These are phyloP conservation scores for Acleris laterana DNA, from an alignment of 2,888 invertebrate genomes.

Conservation along the genomic window DNA sequence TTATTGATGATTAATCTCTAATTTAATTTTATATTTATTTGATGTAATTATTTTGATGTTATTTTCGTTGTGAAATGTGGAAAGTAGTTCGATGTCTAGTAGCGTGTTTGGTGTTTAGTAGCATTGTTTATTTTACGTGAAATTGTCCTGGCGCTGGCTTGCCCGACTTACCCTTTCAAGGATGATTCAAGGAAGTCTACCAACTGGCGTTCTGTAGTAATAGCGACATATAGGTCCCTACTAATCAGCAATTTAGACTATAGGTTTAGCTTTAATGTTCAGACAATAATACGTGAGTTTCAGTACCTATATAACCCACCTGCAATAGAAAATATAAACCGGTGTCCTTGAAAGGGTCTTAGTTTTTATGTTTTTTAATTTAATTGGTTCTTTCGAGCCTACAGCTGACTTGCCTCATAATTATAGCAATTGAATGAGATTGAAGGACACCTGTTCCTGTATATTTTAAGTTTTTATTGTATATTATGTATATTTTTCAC, in stretches of 20 bases:
- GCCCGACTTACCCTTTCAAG: conserved; percentile 38
- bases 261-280: conserved; percentile 32
- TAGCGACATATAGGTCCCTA: not conserved
- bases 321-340: conserved; percentile 12
- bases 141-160: conserved; percentile 38
- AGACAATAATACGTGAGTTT: conserved; percentile 26
- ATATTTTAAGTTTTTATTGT: conserved; percentile 34
- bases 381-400: conserved; percentile 21
- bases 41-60: conserved; percentile 72
- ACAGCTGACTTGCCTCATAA: conserved; percentile 34
- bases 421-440: conserved; percentile 37
- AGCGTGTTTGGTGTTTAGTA: conserved; percentile 55
- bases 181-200: conserved; percentile 3
- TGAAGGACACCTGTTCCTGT: conserved; percentile 34
- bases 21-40: conserved; percentile 69
- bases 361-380: conserved; percentile 15
- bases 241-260: conserved; percentile 30
- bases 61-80: conserved; percentile 66
- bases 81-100: conserved; percentile 57
- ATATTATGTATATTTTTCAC: conserved; percentile 34
- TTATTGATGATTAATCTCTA: conserved; percentile 56
- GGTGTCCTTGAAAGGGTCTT: conserved; percentile 33
- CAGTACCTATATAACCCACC: conserved; percentile 36
- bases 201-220: conserved; percentile 6
- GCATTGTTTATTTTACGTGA: conserved; percentile 39